Base-by-base conservation (phyloP, 2,113 vertebrate genomes). In the Mesoclemmys tuberculata region DNA sequence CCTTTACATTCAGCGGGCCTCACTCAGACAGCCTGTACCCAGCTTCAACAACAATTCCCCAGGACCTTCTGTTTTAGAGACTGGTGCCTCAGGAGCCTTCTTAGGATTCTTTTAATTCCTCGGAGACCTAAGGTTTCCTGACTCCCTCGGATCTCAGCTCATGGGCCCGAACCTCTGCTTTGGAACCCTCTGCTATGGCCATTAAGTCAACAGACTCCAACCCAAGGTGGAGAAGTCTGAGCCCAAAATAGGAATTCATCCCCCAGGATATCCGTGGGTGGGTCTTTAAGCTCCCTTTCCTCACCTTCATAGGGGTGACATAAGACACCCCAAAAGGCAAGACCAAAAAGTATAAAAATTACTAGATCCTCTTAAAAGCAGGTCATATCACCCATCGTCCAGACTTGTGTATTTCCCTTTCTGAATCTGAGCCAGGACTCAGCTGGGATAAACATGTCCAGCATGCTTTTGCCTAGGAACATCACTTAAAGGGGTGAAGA, bases 181-280 rank as follows among this genome's bases (percentile, higher is more conserved):
- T 61, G 58, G 58, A 35, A 31, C 3, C 13, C 35, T 9, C 9
- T 14, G 7, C 9, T 71, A 38, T 71, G 9, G 68, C n/a, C 21
- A 8, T 71, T 22, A 38, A 71, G 9, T 93, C 21, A 13, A 41
- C 83, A 29, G 91, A 91, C 92, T 96, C 93, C 94, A 61, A 90
- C 55, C 29, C 7, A 19, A 21, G 74, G 44, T 41, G 13, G 82
- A 52, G 18, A 29, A 85, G 51, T 46, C 19, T 52, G 48, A 52
- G 46, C 52, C 64, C 2, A 26, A 94, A 79, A 88, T 5, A 93
- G 68, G 95, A 38, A 83, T 58, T 14, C 77, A 9, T 77, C 11
- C 5, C 12, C 74, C 41, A 44, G 41, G 74, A 77, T 11, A 52
- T 84, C 94, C 88, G 44, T 93, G 77, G 46, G 48, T 82, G 78